Evolutionary conservation across 2,797 vertebrate genomes (phyloP).

Genomic region (Lepidocolaptes lacrymiger): DNA sequence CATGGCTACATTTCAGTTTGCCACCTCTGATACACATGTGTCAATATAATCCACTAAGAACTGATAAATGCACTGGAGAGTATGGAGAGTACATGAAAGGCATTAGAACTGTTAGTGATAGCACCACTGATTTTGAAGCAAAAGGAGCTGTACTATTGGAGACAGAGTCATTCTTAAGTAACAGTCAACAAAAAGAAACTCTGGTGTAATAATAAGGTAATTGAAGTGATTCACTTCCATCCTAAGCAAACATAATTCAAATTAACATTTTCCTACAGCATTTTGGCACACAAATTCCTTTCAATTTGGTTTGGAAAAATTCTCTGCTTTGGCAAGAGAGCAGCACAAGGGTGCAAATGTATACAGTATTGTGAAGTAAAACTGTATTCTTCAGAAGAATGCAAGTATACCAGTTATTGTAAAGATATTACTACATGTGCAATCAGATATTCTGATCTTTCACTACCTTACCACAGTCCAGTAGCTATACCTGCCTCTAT

Average conservation of each 20-base stretch:
- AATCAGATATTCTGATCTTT: background rate
- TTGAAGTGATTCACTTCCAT: background rate
- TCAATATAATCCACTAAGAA: background rate
- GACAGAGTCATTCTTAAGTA: background rate
- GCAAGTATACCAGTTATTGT: background rate
- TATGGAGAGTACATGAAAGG: background rate
- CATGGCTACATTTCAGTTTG: background rate
- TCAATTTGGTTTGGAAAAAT: conserved; percentile 22
- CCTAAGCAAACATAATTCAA: background rate
- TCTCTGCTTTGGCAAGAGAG: background rate
- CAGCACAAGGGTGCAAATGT: background rate
- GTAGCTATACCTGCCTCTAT: background rate
- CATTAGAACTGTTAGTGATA: background rate
- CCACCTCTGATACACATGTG: background rate
- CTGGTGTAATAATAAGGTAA: background rate
- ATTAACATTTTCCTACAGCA: background rate
- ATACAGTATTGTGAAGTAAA: background rate
- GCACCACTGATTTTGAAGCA: background rate
- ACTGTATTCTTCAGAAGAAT: background rate
- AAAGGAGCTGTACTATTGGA: background rate
- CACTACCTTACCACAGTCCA: background rate
- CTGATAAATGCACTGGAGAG: background rate
- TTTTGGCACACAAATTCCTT: background rate
- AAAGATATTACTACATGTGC: background rate
- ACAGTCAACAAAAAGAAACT: background rate